Evolutionary conservation across 1,140 invertebrate species (phyloP), one percentile per base, ranked within the genome.

Genomic region (Drosophila baimaii): DNA sequence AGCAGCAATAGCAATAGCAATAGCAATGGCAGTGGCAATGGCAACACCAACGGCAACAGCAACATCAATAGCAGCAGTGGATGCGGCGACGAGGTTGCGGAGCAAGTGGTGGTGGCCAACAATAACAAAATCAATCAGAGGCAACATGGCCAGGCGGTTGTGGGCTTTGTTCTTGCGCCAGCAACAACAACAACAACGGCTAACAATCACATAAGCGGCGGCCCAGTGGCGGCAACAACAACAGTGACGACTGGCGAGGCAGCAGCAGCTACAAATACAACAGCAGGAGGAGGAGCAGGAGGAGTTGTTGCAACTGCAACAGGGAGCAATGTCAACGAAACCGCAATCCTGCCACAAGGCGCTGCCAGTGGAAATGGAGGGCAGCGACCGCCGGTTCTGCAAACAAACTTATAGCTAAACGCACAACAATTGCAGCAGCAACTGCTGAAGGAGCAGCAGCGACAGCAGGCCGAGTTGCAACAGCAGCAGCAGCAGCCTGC

Each of bases 341-440:
- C 69, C 49, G 41, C 64, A 56, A 29, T 72, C 49, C 62, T 43
- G 19, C 57, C n/a, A 49, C 23, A 52, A 19, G 12, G 8, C 7
- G n/a, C 39, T 52, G 47, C 29, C 19, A 64, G 33, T 25, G 58
- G 58, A 25, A 68, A 72, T 13, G 41, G 55, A 56, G 73, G 57
- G 43, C 66, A 70, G 17, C 62, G 84, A 19, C 84, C 68, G 2
- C 84, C 85, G 7, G 74, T 90, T 15, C 19, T 86, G 43, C 81
- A 84, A 47, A 91, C 90, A 33, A 91, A 90, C 65, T 91, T 91
- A 91, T 91, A 91, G 81, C 90, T 84, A 91, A 91, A 82, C 85
- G 86, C 80, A 25, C 81, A 90, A 44, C 81, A 89, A 85, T 66
- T 88, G 75, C 88, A 90, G 55, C 69, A 90, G 62, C 80, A 88